A percentile compares a stretch with the other conserved stretches of the same genome.
Evolutionary conservation across 2,797 vertebrate genomes (phyloP).

Genomic region (Pangasius djambal): DNA sequence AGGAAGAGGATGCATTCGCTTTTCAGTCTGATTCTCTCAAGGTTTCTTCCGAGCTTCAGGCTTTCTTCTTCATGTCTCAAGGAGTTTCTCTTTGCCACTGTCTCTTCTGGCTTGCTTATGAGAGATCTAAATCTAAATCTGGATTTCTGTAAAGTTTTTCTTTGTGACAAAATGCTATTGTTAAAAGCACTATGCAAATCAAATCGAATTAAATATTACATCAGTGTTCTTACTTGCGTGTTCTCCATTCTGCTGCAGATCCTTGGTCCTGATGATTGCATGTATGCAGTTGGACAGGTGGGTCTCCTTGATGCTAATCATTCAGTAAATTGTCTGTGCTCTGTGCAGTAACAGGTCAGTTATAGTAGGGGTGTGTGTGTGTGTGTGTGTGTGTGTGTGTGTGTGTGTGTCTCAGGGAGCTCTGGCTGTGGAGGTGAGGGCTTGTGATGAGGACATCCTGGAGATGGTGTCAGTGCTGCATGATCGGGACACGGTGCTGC

Average conservation of each 20-base stretch:
- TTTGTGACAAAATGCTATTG: not conserved
- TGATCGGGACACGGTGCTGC: constrained; percentile 84
- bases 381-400: not conserved
- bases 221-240: not conserved
- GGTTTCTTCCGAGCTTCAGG: not conserved
- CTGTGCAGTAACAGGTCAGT: not conserved
- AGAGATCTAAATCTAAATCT: not conserved
- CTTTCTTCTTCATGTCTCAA: not conserved
- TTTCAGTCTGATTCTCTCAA: not conserved
- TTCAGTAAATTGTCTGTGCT: not conserved
- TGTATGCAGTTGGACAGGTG: constrained; percentile 89
- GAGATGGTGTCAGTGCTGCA: constrained; percentile 89
- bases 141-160: not conserved
- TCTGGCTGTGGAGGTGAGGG: constrained; percentile 90
- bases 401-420: constrained; percentile 80
- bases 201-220: not conserved
- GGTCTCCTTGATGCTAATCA: not conserved
- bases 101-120: not conserved
- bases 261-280: constrained; percentile 80
- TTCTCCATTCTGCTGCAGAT: constrained; percentile 67
- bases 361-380: constrained; percentile 9
- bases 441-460: constrained; percentile 87
- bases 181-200: not conserved
- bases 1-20: not conserved
- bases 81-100: not conserved